Evolutionary conservation across 2,888 invertebrate species (phyloP).

Genomic region (Malthinus seriepunctatus): DNA sequence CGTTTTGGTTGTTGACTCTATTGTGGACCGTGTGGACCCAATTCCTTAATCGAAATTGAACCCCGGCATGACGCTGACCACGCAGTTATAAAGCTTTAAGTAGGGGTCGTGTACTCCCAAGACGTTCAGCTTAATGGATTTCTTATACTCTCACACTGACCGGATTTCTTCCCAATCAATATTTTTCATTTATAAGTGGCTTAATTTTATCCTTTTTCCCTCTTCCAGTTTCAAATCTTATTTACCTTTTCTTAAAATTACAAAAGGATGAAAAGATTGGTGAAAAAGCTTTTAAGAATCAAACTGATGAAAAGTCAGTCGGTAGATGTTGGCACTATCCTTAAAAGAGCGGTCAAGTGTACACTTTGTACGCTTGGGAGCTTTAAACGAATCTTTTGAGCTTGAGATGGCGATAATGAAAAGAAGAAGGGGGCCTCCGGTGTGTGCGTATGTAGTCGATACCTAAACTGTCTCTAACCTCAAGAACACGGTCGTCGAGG

Average conservation of each 20-base stretch:
- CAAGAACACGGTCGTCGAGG: constrained; percentile 22
- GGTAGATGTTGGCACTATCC: constrained; percentile 16
- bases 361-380: constrained; percentile 20
- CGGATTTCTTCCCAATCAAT: constrained; percentile 15
- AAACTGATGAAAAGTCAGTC: constrained; percentile 23
- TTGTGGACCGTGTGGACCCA: constrained; percentile 3
- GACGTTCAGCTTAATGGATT: constrained; percentile 21
- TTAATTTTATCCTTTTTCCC: no score
- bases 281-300: constrained; percentile 19
- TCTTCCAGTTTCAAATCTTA: no score
- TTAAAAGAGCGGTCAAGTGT: constrained; percentile 28
- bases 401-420: constrained; percentile 21
- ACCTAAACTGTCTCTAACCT: constrained; percentile 11
- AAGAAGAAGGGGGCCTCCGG: constrained; percentile 10
- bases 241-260: not conserved
- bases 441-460: constrained; percentile 5
- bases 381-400: constrained; percentile 18
- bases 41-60: constrained; percentile 24
- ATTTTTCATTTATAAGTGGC: no score
- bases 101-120: constrained; percentile 19
- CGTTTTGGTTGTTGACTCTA: constrained; percentile 17
- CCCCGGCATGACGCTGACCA: constrained; percentile 24
- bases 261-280: constrained; percentile 13
- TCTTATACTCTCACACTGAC: constrained; percentile 26
- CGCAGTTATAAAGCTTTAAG: constrained; percentile 19